Percentiles rank a stretch among this genome's conserved stretches.
Evolutionary conservation across 2,797 vertebrate species (phyloP).

Genomic region (Manis pentadactyla): DNA sequence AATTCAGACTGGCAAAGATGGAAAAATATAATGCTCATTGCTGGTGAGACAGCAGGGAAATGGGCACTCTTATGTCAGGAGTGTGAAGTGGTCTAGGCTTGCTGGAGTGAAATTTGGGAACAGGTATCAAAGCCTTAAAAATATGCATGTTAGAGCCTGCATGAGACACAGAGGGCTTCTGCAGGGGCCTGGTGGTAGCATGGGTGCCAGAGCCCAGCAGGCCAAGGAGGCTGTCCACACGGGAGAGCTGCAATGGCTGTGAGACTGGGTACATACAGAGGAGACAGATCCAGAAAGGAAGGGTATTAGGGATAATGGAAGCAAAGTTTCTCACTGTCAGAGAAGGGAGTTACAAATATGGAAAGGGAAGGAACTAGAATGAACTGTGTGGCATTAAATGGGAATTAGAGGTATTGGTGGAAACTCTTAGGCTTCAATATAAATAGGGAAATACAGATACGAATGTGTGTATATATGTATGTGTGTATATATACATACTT

Average conservation of each 20-base stretch:
- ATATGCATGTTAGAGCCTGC: neutral
- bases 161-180: neutral
- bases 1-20: neutral
- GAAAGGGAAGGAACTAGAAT: neutral
- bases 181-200: no score
- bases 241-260: neutral
- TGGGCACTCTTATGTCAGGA: neutral
- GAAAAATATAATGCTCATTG: neutral
- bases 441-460: neutral
- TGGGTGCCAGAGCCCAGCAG: neutral
- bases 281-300: neutral
- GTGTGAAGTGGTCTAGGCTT: neutral
- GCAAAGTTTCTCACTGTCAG: neutral
- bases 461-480: neutral
- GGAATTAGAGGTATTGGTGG: neutral
- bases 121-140: neutral
- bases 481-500: neutral
- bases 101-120: neutral
- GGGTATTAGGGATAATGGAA: neutral
- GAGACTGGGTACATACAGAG: neutral
- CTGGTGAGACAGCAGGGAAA: neutral
- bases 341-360: neutral
- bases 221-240: neutral
- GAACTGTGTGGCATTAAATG: neutral
- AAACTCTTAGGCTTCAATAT: neutral